Conservation (phyloP, 2,113 vertebrate genomes). For the Brachypteracias leptosomus region DNA sequence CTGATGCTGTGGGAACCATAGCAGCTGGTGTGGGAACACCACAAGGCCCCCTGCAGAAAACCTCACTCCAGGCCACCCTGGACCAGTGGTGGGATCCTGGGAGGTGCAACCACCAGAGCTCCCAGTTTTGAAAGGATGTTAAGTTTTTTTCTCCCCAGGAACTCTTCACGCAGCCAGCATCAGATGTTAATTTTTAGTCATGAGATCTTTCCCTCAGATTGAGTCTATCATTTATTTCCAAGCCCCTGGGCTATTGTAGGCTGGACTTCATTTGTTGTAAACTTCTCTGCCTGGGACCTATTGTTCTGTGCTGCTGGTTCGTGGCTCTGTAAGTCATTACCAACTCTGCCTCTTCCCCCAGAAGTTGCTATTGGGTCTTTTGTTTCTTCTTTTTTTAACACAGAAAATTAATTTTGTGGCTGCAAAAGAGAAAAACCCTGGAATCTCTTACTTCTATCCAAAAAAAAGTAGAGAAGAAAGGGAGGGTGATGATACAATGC, state of each 20-base stretch:
- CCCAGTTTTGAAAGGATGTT: neutral
- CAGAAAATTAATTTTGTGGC: neutral
- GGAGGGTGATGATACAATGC: rapidly evolving
- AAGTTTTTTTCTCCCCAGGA: neutral
- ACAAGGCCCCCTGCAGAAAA: rapidly evolving
- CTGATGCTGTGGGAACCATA: neutral
- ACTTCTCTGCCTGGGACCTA: neutral
- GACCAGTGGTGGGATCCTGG: neutral
- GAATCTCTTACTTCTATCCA: neutral
- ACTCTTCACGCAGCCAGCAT: neutral
- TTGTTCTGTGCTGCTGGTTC: neutral
- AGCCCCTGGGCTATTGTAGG: neutral
- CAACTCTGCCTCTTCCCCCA: neutral
- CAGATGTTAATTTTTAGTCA: neutral
- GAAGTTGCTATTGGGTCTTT: neutral
- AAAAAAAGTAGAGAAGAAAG: neutral
- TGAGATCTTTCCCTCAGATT: neutral
- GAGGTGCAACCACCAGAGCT: neutral
- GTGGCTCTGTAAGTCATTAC: neutral
- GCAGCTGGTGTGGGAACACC: neutral
- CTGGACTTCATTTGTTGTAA: neutral
- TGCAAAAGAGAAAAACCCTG: neutral
- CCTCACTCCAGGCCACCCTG: neutral
- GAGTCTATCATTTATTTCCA: neutral
- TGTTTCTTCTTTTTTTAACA: neutral